Evolutionary conservation across 1,140 invertebrate genomes (phyloP), one percentile per base, ranked within the genome.

Genomic region (Heterodera carotae): DNA sequence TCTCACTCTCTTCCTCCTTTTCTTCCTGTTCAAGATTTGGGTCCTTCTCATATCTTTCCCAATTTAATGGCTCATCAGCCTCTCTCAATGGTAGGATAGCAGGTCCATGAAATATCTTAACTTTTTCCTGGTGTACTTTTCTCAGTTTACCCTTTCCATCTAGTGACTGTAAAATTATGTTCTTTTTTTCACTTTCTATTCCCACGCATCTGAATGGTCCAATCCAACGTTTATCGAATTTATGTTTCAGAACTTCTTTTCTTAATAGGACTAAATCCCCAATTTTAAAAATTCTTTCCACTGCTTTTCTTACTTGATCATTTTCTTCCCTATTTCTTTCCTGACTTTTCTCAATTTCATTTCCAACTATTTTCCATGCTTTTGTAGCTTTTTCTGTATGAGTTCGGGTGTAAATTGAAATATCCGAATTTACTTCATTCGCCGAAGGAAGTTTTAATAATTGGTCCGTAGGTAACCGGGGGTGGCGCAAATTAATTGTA

Each of bases 91-190:
- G 60, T 62, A 62, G 60, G 60, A 22, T 62, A 8, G 60, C 60
- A 6, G n/a, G 8, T 8, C 29, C 29, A 0, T 31, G 7, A 31
- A 62, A 62, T 2, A 10, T 8, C 18, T 62, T 62, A 62, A n/a
- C n/a, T 62, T 62, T 62, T 62, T 62, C 60, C 18, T 62, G 60
- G 60, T 62, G 60, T 8, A 62, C 60, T 22, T 62, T 62, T 62
- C 18, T 62, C 7, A 62, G 7, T 62, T 62, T 62, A 6, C 29
- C 60, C 18, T 62, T 62, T 10, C 60, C 60, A 31, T 62, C 60
- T 18, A 62, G 8, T 6, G 60, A 1, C 18, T 62, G 6, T 8
- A 62, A 25, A n/a, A 62, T n/a, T 1, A 62, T 18, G 18, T 62
- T 62, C 18, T 31, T 31, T 7, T 62, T 31, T 62, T 62, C 60